Conservation (phyloP, 2,888 invertebrate genomes). For the Taphrorychus bicolor region DNA sequence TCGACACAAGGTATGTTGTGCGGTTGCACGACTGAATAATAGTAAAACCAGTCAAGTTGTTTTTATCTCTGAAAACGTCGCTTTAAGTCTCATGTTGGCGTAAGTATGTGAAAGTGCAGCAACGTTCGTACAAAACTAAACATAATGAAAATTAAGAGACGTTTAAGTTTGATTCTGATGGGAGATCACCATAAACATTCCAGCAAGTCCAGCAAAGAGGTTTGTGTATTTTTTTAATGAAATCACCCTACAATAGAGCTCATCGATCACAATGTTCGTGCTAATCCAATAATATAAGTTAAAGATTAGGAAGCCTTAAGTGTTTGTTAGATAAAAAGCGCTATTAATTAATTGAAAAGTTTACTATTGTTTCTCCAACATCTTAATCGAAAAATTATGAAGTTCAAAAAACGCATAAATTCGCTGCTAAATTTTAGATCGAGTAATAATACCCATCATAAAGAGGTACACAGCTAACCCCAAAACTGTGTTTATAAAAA, state of each 20-base stretch:
- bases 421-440: neutral
- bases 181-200: constrained; percentile 22
- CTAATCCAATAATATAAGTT: constrained; percentile 4
- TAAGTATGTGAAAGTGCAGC: neutral
- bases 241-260: neutral
- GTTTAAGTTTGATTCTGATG: constrained; percentile 34
- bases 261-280: neutral
- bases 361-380: too few relatives aligned
- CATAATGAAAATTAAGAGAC: constrained; percentile 36
- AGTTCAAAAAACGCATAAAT: neutral
- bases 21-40: neutral
- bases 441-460: too few relatives aligned
- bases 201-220: constrained; percentile 28
- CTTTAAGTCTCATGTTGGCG: too few relatives aligned
- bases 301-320: constrained; percentile 8
- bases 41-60: neutral
- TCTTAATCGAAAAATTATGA: too few relatives aligned
- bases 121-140: too few relatives aligned
- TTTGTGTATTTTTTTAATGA: constrained; percentile 2
- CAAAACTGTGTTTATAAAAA: too few relatives aligned
- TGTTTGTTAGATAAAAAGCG: neutral
- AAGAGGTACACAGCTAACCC: too few relatives aligned
- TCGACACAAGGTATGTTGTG: too few relatives aligned
- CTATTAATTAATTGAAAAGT: neutral
- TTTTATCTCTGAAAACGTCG: neutral